Evolutionary conservation across 1,140 invertebrate species (phyloP), one percentile per base, ranked within the genome.

Genomic region (Drosophila takahashii): DNA sequence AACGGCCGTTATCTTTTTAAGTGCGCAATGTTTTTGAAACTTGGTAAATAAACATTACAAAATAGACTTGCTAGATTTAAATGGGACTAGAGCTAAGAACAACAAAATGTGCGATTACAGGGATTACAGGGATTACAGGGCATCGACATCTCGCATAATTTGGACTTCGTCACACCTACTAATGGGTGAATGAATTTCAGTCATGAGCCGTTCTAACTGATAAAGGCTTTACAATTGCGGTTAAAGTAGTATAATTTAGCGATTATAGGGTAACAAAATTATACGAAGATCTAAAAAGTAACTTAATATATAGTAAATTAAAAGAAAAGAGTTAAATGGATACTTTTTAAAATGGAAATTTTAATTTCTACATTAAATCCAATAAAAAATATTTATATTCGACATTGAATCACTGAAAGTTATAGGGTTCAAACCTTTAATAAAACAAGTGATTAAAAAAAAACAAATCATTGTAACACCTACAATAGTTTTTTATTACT

Each of bases 61-160:
- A 50, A 11, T 26, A 29, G 15, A 6, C 18, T 15, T 7, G 9
- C 2, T 3, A 11, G 5, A 42, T 7, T 32, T 58, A 8, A 9
- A 36, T n/a, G 10, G 15, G 6, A 39, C 26, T n/a, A 4, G 13
- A 47, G 16, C 4, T 29, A n/a, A 8, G 37, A n/a, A 37, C 13
- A 34, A 16, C 16, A 37, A 6, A 32, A 18, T 27, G 11, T 5
- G 64, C 44, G 59, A 67, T 67, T 67, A 42, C 58, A 50, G 57
- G 44, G 58, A 66, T 62, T 66, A 67, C 64, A 67, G 64, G 44
- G 58, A 66, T 62, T 66, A 67, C 64, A 67, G 64, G 45, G 36
- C 64, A 67, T 36, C 60, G 45, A 27, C 44, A 64, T 27, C 64
- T 64, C 27, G 27, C 36, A 26, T 26, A 50, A 67, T 42, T 64